These are phyloP conservation scores for Darevskia mixta DNA, from an alignment of 2,797 vertebrate species.

Conservation along the genomic window DNA sequence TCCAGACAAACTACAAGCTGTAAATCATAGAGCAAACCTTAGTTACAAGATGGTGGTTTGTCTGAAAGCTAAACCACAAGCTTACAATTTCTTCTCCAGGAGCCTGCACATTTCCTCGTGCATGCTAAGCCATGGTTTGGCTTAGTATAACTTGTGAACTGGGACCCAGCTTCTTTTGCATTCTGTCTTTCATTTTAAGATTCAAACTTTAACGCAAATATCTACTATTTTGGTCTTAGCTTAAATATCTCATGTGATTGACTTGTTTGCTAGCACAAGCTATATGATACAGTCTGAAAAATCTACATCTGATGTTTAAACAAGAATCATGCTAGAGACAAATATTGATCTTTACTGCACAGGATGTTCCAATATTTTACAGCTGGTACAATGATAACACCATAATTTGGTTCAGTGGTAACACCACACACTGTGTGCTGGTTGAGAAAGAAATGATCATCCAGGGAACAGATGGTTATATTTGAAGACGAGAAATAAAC, in stretches of 20 bases:
- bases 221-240: neutral
- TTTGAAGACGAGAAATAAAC: slow-evolving; percentile 30
- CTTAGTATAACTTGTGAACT: too few relatives aligned
- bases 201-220: neutral
- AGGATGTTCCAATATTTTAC: slow-evolving; percentile 18
- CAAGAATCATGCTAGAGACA: slow-evolving; percentile 5
- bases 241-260: neutral
- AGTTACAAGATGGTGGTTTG: too few relatives aligned
- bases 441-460: slow-evolving; percentile 39
- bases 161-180: too few relatives aligned
- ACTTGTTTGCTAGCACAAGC: neutral
- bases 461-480: slow-evolving; percentile 42
- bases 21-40: too few relatives aligned
- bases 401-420: neutral
- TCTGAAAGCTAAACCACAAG: too few relatives aligned
- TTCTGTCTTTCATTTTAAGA: neutral
- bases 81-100: too few relatives aligned
- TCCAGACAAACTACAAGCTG: too few relatives aligned
- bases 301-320: slow-evolving; percentile 16
- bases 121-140: too few relatives aligned
- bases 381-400: slow-evolving; percentile 15
- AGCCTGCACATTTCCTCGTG: too few relatives aligned
- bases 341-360: slow-evolving; percentile 35
- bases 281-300: neutral
- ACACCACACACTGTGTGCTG: slow-evolving; percentile 6